Conservation (phyloP, 1,140 invertebrate genomes). For the Neelides sp. region DNA sequence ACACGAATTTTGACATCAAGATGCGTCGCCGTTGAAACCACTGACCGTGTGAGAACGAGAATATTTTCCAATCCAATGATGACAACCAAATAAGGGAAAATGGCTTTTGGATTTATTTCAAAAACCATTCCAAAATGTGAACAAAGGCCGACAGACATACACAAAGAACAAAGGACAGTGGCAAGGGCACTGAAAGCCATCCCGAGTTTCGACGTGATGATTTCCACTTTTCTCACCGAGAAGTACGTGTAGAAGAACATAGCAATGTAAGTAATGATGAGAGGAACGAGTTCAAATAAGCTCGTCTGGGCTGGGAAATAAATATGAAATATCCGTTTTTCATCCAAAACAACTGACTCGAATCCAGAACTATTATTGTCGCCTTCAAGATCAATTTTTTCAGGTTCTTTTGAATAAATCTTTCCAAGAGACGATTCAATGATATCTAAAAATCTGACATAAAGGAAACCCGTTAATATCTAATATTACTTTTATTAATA, state of each 20-base stretch:
- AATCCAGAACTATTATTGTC: no score
- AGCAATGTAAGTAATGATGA: slow-evolving; percentile 68
- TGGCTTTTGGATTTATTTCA: slow-evolving; percentile 60
- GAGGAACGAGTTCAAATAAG: slow-evolving; percentile 69
- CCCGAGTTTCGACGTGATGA: slow-evolving; percentile 80
- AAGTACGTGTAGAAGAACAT: slow-evolving; percentile 89
- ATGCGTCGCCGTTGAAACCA: slow-evolving; percentile 78
- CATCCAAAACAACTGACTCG: slow-evolving; percentile 9
- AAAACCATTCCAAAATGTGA: slow-evolving; percentile 43
- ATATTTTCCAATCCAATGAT: slow-evolving; percentile 93
- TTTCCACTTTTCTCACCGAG: slow-evolving; percentile 84
- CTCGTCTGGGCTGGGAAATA: slow-evolving; percentile 78
- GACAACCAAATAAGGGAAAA: slow-evolving; percentile 90
- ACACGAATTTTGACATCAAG: slow-evolving; percentile 87
- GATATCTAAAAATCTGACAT: no score
- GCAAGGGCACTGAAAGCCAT: slow-evolving; percentile 77
- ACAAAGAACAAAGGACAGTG: slow-evolving; percentile 74
- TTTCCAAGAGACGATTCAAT: no score
- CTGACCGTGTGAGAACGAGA: slow-evolving; percentile 83
- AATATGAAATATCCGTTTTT: slow-evolving; percentile 46
- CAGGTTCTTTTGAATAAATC: no score
- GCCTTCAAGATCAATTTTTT: no score
- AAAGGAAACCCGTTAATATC: no score
- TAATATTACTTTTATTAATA: no score
- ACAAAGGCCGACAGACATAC: slow-evolving; percentile 88